phyloP scores from a whole-genome alignment of 2,888 invertebrate species.

The Leucozona laternaria region DNA sequence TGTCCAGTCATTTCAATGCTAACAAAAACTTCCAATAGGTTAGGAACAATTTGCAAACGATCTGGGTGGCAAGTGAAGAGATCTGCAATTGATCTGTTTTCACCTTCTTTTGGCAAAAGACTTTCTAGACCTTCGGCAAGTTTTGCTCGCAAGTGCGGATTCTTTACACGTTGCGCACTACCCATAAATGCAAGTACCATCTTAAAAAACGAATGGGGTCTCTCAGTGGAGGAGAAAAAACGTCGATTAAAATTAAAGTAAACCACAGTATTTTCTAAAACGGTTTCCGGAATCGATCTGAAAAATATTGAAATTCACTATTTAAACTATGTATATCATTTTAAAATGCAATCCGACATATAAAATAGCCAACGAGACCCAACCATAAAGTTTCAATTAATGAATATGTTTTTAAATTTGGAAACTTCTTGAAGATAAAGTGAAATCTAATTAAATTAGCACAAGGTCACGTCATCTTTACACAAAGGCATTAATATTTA shows the following conservation, averaged over 20 bases:
- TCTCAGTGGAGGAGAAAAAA: slow-evolving; percentile 85
- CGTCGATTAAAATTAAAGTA: slow-evolving; percentile 91
- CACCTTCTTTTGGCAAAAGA: slow-evolving; percentile 89
- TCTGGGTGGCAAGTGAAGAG: slow-evolving; percentile 92
- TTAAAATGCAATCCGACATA: too few species aligned
- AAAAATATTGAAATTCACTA: slow-evolving; percentile 46
- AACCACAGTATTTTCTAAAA: slow-evolving; percentile 94
- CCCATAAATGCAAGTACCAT: slow-evolving; percentile 96
- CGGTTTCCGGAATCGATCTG: slow-evolving; percentile 94
- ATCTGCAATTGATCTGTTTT: slow-evolving; percentile 86
- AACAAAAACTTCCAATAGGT: slow-evolving; percentile 96
- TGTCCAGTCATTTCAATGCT: slow-evolving; percentile 99
- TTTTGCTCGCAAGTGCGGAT: slow-evolving; percentile 96
- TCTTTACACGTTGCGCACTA: slow-evolving; percentile 90
- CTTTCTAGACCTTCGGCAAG: slow-evolving; percentile 95
- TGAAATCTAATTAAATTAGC: too few species aligned
- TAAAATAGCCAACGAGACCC: too few species aligned
- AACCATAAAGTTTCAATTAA: too few species aligned
- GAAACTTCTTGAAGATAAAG: too few species aligned
- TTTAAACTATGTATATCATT: too few species aligned
- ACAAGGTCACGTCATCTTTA: too few species aligned
- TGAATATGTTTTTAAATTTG: too few species aligned
- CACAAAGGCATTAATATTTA: too few species aligned
- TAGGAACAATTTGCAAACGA: slow-evolving; percentile 89
- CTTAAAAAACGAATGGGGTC: slow-evolving; percentile 89